phyloP scores from a whole-genome alignment of 2,797 vertebrate species.

The Pelobates cultripes region DNA sequence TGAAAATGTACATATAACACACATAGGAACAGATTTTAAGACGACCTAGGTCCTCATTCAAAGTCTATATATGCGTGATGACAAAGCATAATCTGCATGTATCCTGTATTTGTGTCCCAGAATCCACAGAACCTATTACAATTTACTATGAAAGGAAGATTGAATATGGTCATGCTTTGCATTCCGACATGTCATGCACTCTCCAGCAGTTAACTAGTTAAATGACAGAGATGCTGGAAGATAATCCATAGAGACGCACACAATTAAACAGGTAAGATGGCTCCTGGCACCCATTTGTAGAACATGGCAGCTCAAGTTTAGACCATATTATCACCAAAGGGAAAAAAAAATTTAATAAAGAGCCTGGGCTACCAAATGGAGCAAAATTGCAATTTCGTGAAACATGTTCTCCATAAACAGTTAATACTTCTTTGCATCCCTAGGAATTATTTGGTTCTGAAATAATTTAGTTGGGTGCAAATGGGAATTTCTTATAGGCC shows the following conservation, averaged over 20 bases:
- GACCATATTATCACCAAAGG: no score
- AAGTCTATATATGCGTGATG: background rate
- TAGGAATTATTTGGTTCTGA: no score
- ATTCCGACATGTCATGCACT: background rate
- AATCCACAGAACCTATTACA: background rate
- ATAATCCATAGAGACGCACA: slow-evolving; percentile 3
- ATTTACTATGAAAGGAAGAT: background rate
- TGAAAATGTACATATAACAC: slow-evolving; percentile 26
- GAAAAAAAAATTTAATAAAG: no score
- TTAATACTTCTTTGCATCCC: no score
- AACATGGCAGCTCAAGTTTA: no score
- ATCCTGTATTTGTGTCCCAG: background rate
- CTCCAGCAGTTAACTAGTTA: slow-evolving; percentile 14
- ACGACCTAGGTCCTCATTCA: background rate
- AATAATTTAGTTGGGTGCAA: no score
- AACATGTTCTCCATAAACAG: no score
- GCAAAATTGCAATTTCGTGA: no score
- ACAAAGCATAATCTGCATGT: no score
- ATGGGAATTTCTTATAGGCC: background rate
- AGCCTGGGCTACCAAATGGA: no score
- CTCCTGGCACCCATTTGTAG: background rate
- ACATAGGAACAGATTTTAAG: background rate
- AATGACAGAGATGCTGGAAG: slow-evolving; percentile 1
- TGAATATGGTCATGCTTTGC: slow-evolving; percentile 4
- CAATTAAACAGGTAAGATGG: slow-evolving; percentile 13